Base-by-base conservation (phyloP, 2,797 vertebrate species). In the Cyclopterus lumpus region DNA sequence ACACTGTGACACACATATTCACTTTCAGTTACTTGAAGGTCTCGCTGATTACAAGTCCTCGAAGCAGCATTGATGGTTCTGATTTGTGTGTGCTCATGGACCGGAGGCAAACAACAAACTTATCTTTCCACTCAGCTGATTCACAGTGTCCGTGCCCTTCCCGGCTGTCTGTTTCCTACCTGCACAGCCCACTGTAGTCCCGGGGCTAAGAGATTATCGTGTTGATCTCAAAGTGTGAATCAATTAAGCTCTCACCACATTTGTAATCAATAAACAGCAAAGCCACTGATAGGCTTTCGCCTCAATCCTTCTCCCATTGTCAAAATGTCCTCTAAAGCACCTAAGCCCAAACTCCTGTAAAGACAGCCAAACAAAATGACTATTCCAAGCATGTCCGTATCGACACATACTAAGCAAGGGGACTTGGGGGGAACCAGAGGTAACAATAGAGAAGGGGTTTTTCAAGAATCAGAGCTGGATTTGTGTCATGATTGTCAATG, bases 151-250 rank as follows among this genome's bases (percentile, higher is more conserved):
- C 40, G 10, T 81, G 73, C 55, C 71, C 48, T 79, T 57, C 58
- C 40, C 63, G 53, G 51, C 58, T 61, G 75, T 63, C 62, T 79
- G 26, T 61, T 54, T 68, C 72, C 81, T 72, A 79, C 81, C 80
- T 85, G 85, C 77, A 53, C 36, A 59, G 65, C 67, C 40, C 60
- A 63, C 81, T 89, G 75, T 86, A 82, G 81, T 92, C 86, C 78
- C 75, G 86, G 81, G 86, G 90, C 89, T 79, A 60, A 89, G 83
- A 92, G 91, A 94, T 94, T 93, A 93, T 85, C 58, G n/a, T 83
- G 87, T 83, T 90, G 92, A 95, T 95, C 92, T 93, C 74, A 77
- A 89, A 92, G 83, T 94, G 92, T 89, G 89, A 94, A 94, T 95
- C 91, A 95, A 94, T 95, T 93, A 94, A 93, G 89, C 92, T 91